Evolutionary conservation across 2,888 invertebrate genomes (phyloP), one percentile per base, ranked within the genome.

Genomic region (Melangyna quadrimaculata): DNA sequence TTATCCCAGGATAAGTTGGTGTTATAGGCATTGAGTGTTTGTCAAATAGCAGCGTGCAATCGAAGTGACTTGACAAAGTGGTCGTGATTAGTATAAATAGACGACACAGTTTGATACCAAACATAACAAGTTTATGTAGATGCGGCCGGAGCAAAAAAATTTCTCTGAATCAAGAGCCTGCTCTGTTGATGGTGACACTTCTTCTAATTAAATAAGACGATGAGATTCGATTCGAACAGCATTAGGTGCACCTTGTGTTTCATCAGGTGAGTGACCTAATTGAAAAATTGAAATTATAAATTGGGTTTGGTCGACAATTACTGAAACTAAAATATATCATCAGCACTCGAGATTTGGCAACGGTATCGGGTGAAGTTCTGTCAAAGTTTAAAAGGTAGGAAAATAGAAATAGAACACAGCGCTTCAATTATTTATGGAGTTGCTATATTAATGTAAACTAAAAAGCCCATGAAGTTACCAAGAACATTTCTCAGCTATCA

Each of bases 21-120:
- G 27, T 70, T 79, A 61, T n/a, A 51, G 79, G 70, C 78, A 82
- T 19, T 70, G 70, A 74, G 70, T 84, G 59, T 84, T 24, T 78
- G 69, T 45, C 63, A 78, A 82, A 82, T 78, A 45, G 73, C 53
- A 48, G 59, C 53, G 22, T 43, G 24, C 53, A 61, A 48, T 73
- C 27, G 14, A 57, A 71, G 61, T 74, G 43, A 74, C 43, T 45
- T 80, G 80, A 40, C 74, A 69, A 74, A 40, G 61, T 74, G 35
- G 55, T 57, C 40, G 69, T 53, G 67, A 78, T 69, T 65, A n/a
- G n/a, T n/a, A n/a, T n/a, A n/a, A n/a, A 48, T 51, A 24, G 43
- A 48, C 48, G 57, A 45, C 32, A 71, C 37, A 45, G 10, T 70
- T 35, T 59, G 37, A 51, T 53, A 63, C 19, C n/a, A 22, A n/a